Conservation (phyloP, 35 echinoderm and acorn worm species). For the Amphiura filiformis region DNA sequence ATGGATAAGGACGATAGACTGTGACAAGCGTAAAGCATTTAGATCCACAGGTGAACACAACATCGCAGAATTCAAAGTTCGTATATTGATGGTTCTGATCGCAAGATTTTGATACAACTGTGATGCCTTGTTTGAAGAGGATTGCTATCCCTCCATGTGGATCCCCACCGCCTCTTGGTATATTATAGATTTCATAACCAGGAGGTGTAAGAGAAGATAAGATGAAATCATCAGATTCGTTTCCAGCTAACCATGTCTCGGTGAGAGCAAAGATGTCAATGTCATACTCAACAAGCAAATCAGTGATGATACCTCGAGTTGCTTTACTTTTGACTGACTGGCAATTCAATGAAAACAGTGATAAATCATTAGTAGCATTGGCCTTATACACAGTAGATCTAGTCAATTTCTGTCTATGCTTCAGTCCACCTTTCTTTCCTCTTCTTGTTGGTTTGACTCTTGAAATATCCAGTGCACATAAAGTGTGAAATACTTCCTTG, state of each 20-base stretch:
- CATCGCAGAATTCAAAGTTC: constrained; percentile 41
- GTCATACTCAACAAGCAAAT: constrained; percentile 14
- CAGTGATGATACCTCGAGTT: constrained; percentile 14
- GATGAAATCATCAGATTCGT: constrained; percentile 4
- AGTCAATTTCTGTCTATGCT: not conserved
- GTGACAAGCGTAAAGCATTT: constrained; percentile 27
- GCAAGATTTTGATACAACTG: not conserved
- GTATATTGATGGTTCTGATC: too few species aligned
- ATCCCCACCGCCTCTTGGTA: constrained; percentile 1
- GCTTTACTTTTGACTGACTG: constrained; percentile 22
- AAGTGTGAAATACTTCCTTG: not conserved
- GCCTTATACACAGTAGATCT: not conserved
- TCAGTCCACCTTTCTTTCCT: constrained; percentile 5
- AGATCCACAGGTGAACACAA: constrained; percentile 31
- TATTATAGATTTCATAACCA: not conserved
- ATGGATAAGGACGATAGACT: constrained; percentile 18
- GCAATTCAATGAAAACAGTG: constrained; percentile 15
- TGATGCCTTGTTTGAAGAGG: constrained; percentile 5
- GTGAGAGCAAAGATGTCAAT: constrained; percentile 10
- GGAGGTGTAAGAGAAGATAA: not conserved
- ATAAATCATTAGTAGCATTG: not conserved
- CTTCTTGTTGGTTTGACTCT: not conserved
- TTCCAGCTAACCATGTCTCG: constrained; percentile 2
- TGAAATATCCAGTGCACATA: not conserved
- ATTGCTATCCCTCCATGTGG: constrained; percentile 1